A percentile compares a stretch with the other conserved stretches of the same genome.
phyloP scores from a whole-genome alignment of 2,797 vertebrate genomes.

The Dermochelys coriacea region DNA sequence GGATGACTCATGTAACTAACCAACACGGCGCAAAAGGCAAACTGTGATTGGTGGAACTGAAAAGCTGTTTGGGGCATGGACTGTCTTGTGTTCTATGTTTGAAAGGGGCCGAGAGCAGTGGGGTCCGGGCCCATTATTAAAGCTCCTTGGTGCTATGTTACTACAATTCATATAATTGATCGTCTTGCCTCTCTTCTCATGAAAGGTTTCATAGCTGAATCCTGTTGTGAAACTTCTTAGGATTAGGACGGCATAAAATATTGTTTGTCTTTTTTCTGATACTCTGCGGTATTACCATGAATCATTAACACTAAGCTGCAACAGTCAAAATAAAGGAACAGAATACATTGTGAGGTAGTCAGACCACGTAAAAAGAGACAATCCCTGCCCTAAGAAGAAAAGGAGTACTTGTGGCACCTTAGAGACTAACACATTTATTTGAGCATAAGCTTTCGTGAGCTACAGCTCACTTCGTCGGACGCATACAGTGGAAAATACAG shows the following conservation, averaged over 20 bases:
- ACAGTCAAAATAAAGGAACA: background rate
- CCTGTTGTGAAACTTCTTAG: background rate
- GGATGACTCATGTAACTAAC: rapidly evolving
- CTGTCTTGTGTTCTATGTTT: background rate
- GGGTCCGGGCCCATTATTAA: background rate
- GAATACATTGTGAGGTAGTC: background rate
- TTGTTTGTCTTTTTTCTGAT: background rate
- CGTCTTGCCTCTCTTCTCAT: background rate
- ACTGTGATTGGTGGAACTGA: background rate
- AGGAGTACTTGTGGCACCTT: no score
- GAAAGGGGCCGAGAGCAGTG: background rate
- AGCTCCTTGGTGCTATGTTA: background rate
- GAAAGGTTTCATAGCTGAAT: background rate
- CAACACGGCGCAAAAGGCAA: background rate
- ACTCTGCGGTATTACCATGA: background rate
- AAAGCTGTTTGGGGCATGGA: background rate
- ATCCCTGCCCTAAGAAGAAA: no score
- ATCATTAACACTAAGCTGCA: background rate
- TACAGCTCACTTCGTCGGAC: no score
- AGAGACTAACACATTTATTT: no score
- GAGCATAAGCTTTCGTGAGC: no score
- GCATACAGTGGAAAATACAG: no score
- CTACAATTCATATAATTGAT: background rate
- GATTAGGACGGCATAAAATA: background rate
- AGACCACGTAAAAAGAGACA: no score